Evolutionary conservation across 2,797 vertebrate species (phyloP).

Genomic region (Gallinago stenura): DNA sequence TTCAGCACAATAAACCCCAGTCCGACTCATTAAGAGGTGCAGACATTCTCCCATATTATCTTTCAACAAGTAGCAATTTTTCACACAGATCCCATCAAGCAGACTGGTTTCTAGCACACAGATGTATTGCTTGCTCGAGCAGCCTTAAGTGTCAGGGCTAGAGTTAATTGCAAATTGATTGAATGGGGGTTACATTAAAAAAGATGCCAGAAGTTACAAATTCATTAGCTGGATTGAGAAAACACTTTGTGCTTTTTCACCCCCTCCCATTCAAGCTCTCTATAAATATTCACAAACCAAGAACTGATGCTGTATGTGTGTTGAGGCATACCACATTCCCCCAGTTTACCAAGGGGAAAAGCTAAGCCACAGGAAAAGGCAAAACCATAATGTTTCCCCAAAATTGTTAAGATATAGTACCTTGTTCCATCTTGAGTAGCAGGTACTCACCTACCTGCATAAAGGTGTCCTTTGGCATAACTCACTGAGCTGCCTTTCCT

Average conservation of each 20-base stretch:
- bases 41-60: neutral
- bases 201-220: neutral
- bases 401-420: neutral
- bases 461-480: neutral
- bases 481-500: neutral
- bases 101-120: neutral
- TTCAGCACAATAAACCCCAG: neutral
- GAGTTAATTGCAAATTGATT: conserved; percentile 52
- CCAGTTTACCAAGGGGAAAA: neutral
- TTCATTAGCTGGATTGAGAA: neutral
- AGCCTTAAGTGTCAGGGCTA: neutral
- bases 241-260: neutral
- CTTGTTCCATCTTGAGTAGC: neutral
- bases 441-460: neutral
- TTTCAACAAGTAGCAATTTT: neutral
- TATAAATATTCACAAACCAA: neutral
- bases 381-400: neutral
- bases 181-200: neutral
- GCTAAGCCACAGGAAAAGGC: neutral
- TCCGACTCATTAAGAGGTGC: neutral
- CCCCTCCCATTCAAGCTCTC: neutral
- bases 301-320: neutral
- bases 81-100: neutral
- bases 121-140: neutral
- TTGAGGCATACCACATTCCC: neutral